Conservation (phyloP, 35 echinoderm and acorn worm genomes). For the Patiria miniata region DNA sequence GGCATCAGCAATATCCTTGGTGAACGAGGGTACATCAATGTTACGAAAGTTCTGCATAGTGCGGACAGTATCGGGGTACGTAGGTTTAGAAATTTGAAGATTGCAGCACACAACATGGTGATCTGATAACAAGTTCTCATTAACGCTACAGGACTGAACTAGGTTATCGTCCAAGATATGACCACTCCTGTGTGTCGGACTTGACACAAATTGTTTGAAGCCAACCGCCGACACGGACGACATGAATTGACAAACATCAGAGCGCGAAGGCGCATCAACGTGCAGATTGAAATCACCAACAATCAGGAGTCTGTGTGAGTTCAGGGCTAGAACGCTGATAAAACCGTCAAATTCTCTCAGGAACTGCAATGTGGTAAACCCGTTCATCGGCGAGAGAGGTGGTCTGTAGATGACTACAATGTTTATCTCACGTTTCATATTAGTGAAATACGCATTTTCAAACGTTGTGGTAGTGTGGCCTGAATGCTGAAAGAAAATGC, state of each 20-base stretch:
- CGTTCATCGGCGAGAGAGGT: constrained; percentile 24
- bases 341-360: constrained; percentile 36
- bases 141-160: background rate
- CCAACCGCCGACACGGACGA: background rate
- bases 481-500: background rate
- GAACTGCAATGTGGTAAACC: background rate
- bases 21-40: background rate
- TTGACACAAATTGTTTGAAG: background rate
- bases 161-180: background rate
- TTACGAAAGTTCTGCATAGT: background rate
- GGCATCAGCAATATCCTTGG: background rate
- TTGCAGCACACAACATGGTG: background rate
- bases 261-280: background rate
- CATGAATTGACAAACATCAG: background rate
- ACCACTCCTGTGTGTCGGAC: background rate
- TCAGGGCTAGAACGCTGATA: too few species aligned
- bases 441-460: constrained; percentile 30
- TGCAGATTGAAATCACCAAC: too few species aligned
- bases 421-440: background rate
- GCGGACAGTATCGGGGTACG: background rate
- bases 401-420: constrained; percentile 45
- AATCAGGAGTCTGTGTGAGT: background rate
- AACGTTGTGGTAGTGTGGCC: constrained; percentile 2
- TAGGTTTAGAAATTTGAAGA: background rate
- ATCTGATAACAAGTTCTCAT: background rate